Conservation (phyloP, 2,113 vertebrate genomes). For the Scortum barcoo region DNA sequence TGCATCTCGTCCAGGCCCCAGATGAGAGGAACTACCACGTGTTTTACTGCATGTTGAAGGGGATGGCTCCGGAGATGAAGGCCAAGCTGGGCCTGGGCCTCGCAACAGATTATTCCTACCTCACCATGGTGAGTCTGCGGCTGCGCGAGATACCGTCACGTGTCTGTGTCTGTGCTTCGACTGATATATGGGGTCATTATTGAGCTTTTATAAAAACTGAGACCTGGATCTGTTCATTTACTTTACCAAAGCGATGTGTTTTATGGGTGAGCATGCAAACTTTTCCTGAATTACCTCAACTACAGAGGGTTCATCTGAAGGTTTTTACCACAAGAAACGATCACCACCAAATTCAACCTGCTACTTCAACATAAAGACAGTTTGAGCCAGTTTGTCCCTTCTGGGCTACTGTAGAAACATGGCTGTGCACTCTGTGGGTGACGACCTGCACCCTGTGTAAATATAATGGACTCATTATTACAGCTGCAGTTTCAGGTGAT, state of each 20-base stretch:
- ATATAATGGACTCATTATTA: too few relatives aligned
- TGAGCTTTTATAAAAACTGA: background rate
- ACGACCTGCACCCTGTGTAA: too few relatives aligned
- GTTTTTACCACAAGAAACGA: too few relatives aligned
- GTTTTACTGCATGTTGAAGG: slow-evolving; percentile 98
- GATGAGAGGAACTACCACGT: slow-evolving; percentile 98
- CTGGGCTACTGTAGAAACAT: too few relatives aligned
- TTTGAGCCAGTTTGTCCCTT: too few relatives aligned
- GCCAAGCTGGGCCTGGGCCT: slow-evolving; percentile 91
- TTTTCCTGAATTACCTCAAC: too few relatives aligned
- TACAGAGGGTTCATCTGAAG: too few relatives aligned
- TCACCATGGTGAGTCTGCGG: slow-evolving; percentile 90
- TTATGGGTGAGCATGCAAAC: background rate
- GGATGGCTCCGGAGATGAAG: slow-evolving; percentile 94
- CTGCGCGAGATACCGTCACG: background rate
- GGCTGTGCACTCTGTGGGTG: too few relatives aligned
- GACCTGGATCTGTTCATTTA: background rate
- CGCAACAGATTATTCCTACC: slow-evolving; percentile 93
- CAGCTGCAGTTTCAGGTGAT: too few relatives aligned
- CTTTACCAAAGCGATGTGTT: background rate
- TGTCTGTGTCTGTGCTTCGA: background rate
- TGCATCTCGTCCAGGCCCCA: slow-evolving; percentile 82
- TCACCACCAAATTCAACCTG: too few relatives aligned
- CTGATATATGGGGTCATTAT: background rate
- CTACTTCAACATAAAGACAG: too few relatives aligned